These are phyloP conservation scores for Pelodytes ibericus DNA, from an alignment of 2,797 vertebrate genomes.

Conservation along the genomic window DNA sequence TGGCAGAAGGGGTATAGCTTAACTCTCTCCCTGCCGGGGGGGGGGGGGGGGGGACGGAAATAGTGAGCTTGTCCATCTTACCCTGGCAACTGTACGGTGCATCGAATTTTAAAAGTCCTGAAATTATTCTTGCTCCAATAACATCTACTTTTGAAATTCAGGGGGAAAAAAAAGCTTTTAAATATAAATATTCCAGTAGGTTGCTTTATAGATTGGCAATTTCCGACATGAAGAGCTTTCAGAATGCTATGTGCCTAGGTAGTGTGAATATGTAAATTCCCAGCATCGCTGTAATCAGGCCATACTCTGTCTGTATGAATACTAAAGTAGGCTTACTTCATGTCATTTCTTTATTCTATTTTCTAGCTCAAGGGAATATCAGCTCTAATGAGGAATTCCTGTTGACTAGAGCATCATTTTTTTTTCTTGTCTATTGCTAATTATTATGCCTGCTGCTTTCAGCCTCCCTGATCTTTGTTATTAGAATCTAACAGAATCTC, in stretches of 20 bases:
- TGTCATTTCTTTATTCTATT: constrained; percentile 63
- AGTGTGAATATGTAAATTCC: constrained; percentile 58
- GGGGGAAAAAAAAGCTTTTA: constrained; percentile 58
- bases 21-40: neutral
- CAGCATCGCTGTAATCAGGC: constrained; percentile 62
- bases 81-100: neutral
- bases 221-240: constrained; percentile 60
- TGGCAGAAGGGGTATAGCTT: neutral
- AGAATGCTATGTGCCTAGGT: constrained; percentile 58
- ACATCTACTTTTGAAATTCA: constrained; percentile 65
- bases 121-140: neutral
- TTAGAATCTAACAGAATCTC: constrained; percentile 54
- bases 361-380: constrained; percentile 60
- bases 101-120: neutral
- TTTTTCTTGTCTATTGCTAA: constrained; percentile 60
- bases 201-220: constrained; percentile 56
- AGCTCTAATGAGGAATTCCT: constrained; percentile 66
- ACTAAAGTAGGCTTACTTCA: constrained; percentile 63
- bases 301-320: constrained; percentile 58
- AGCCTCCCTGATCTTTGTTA: constrained; percentile 54
- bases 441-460: constrained; percentile 64
- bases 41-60: neutral
- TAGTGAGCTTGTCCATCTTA: neutral
- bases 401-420: constrained; percentile 59
- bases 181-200: constrained; percentile 65